phyloP scores from a whole-genome alignment of 2,888 invertebrate genomes.

The Theristus sp. region DNA sequence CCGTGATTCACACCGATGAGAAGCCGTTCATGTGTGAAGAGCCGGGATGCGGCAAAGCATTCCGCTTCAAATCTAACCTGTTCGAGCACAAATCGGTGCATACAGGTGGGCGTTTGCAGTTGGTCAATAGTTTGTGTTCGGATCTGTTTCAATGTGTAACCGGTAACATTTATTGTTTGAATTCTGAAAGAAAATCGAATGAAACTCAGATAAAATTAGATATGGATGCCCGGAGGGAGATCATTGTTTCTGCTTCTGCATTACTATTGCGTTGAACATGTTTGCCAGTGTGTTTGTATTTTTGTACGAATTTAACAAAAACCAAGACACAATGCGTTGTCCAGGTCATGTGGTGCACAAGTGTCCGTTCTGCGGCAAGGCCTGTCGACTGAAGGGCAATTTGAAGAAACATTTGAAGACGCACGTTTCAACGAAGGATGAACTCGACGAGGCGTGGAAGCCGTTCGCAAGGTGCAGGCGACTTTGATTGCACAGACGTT shows the following conservation, averaged over 20 bases:
- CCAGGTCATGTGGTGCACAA: slow-evolving; percentile 15
- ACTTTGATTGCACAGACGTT: neutral
- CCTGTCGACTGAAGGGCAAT: slow-evolving; percentile 26
- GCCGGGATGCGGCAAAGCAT: slow-evolving; percentile 23
- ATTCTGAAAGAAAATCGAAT: too few relatives aligned
- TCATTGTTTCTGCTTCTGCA: too few relatives aligned
- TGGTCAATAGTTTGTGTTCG: too few relatives aligned
- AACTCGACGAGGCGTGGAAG: slow-evolving; percentile 26
- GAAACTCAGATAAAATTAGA: too few relatives aligned
- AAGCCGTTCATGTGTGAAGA: slow-evolving; percentile 27
- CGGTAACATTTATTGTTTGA: too few relatives aligned
- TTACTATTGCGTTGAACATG: too few relatives aligned
- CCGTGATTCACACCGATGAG: slow-evolving; percentile 29
- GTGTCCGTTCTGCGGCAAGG: slow-evolving; percentile 23
- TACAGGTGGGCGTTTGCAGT: too few relatives aligned
- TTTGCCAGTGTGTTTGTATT: too few relatives aligned
- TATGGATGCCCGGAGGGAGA: too few relatives aligned
- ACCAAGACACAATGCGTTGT: too few relatives aligned
- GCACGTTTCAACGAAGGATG: slow-evolving; percentile 26
- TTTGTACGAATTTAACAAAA: too few relatives aligned
- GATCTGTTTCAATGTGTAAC: too few relatives aligned
- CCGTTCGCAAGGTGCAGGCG: slow-evolving; percentile 24
- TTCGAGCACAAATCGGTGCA: slow-evolving; percentile 29
- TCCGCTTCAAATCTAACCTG: slow-evolving; percentile 26
- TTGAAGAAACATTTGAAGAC: slow-evolving; percentile 28